These are phyloP conservation scores for Oreotrochilus melanogaster DNA, from an alignment of 2,113 vertebrate genomes.

Conservation along the genomic window DNA sequence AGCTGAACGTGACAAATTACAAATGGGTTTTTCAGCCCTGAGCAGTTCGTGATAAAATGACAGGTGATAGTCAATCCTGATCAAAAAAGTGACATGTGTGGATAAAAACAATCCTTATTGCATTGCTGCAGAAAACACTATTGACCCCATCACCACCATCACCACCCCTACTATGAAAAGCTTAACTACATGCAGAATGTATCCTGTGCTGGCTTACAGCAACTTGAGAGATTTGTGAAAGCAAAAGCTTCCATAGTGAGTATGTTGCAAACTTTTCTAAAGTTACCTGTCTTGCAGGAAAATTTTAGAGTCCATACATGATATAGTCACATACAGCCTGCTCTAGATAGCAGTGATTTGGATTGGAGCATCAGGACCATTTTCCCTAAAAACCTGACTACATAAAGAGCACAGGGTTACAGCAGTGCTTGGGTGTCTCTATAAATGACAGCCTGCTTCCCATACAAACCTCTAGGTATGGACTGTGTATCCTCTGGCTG, in stretches of 20 bases:
- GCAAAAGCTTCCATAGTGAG: not conserved
- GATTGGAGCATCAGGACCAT: not conserved
- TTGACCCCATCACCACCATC: not conserved
- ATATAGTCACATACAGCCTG: not conserved
- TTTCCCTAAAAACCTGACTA: not conserved
- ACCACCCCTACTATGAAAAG: not conserved
- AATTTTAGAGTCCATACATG: not conserved
- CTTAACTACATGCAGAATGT: not conserved
- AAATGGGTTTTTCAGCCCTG: not conserved
- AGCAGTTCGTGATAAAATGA: not conserved
- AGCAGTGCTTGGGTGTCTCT: not conserved
- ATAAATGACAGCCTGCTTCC: not conserved
- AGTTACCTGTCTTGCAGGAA: not conserved
- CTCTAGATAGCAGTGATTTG: not conserved
- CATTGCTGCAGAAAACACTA: not conserved
- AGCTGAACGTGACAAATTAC: not conserved
- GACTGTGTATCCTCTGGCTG: not conserved
- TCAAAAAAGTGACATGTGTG: not conserved
- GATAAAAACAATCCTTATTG: not conserved
- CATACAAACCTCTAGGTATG: not conserved
- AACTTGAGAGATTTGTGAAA: not conserved
- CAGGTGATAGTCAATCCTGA: not conserved
- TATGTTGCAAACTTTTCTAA: not conserved
- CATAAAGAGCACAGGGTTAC: not conserved
- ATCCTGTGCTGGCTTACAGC: not conserved